Conservation (phyloP, 2,797 vertebrate species). For the Loris lydekkerianus region DNA sequence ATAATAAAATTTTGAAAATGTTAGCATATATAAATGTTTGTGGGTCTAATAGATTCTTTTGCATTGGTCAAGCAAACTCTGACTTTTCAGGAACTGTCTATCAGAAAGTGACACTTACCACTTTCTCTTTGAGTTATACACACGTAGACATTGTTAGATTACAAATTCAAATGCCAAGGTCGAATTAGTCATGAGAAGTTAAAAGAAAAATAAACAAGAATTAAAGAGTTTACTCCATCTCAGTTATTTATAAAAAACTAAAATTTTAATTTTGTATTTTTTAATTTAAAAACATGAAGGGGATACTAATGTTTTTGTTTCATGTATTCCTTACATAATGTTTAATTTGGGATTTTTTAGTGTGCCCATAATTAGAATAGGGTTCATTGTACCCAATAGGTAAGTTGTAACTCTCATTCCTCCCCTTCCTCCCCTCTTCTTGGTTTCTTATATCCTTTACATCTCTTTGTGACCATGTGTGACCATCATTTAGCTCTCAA, state of each 20-base stretch:
- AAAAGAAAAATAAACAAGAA: not conserved
- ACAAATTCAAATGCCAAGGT: not conserved
- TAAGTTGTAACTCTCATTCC: not conserved
- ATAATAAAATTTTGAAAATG: not conserved
- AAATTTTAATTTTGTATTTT: not conserved
- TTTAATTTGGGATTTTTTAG: not conserved
- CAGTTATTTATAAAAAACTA: not conserved
- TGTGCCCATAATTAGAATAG: not conserved
- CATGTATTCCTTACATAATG: not conserved
- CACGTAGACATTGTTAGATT: not conserved
- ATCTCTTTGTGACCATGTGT: not conserved
- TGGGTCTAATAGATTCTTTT: not conserved
- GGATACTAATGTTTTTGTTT: not conserved
- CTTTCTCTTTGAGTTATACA: not conserved
- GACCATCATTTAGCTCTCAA: not conserved
- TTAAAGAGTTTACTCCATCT: not conserved
- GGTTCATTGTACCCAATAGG: not conserved
- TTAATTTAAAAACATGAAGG: not conserved
- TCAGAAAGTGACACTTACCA: not conserved
- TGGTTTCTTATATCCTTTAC: not conserved
- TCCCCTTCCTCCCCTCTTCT: not conserved
- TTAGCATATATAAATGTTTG: not conserved
- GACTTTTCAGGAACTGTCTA: not conserved
- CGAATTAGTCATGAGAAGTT: not conserved
- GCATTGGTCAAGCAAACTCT: not conserved